These are phyloP conservation scores for Hetaerina titia DNA, from an alignment of 2,888 invertebrate species.

Conservation along the genomic window DNA sequence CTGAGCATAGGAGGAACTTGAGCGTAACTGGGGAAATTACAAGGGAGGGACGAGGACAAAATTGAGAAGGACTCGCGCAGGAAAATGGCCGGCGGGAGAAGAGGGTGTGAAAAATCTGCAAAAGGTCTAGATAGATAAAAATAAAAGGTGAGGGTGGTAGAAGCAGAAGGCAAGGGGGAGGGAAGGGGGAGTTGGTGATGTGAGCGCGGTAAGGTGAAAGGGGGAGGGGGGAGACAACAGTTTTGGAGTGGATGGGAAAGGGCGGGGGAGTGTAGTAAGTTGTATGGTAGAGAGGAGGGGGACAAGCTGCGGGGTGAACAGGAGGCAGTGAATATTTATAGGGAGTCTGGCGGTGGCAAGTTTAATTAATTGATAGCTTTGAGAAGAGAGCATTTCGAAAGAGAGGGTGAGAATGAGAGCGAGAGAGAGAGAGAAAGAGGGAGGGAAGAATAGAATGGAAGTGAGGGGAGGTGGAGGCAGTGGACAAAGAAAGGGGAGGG, in stretches of 20 bases:
- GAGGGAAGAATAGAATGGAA: neutral
- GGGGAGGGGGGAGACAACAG: neutral
- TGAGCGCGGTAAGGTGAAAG: neutral
- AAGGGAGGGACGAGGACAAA: neutral
- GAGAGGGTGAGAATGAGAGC: neutral
- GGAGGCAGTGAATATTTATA: constrained; percentile 62
- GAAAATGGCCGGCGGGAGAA: constrained; percentile 3
- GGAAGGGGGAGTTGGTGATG: neutral
- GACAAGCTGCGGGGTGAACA: neutral
- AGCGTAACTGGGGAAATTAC: constrained; percentile 4
- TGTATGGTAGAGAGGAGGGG: neutral
- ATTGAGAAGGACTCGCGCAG: constrained; percentile 1
- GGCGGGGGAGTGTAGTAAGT: neutral
- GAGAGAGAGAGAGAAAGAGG: neutral
- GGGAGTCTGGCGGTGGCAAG: constrained; percentile 63
- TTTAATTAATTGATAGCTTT: constrained; percentile 67
- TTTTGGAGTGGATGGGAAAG: neutral
- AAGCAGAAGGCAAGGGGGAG: neutral
- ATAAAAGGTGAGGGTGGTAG: neutral
- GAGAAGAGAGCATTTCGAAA: constrained; percentile 58
- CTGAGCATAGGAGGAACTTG: neutral
- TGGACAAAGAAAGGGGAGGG: neutral
- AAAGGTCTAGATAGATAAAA: neutral
- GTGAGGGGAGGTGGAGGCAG: neutral
- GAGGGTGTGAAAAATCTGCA: constrained; percentile 11